Evolutionary conservation across 1,140 invertebrate species (phyloP).

Genomic region (Conus betulinus): DNA sequence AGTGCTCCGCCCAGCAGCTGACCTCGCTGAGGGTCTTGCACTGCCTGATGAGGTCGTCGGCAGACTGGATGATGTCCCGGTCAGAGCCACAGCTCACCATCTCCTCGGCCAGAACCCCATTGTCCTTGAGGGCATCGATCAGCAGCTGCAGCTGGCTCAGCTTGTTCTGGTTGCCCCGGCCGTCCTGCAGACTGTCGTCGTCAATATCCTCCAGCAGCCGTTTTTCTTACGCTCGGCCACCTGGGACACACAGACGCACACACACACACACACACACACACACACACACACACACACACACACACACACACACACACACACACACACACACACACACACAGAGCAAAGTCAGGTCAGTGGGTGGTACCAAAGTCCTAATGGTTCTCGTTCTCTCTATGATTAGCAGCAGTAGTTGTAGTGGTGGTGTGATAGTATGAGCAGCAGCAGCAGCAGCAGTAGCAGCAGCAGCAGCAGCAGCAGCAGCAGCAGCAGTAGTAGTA

Average conservation of each 20-base stretch:
- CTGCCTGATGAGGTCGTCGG: conserved; percentile 27
- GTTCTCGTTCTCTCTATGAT: no score
- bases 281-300: no score
- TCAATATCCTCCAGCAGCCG: not conserved
- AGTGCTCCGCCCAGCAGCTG: not conserved
- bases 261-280: no score
- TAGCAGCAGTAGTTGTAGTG: no score
- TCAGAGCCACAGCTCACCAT: conserved; percentile 28
- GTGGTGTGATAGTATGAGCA: no score
- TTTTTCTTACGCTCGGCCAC: conserved; percentile 17
- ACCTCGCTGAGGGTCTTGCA: conserved; percentile 18
- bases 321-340: no score
- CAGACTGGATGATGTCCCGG: conserved; percentile 26
- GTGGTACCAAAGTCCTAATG: no score
- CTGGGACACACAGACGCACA: not conserved
- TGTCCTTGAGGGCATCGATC: conserved; percentile 29
- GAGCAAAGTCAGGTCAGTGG: no score
- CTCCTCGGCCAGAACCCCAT: conserved; percentile 16
- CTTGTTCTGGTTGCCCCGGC: not conserved
- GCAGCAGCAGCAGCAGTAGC: no score
- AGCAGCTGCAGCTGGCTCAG: not conserved
- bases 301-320: no score
- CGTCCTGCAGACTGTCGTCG: conserved; percentile 17
- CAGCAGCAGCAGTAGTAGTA: no score
- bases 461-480: no score